Evolutionary conservation across 2,113 vertebrate genomes (phyloP).

Genomic region (Leucoraja erinaceus): DNA sequence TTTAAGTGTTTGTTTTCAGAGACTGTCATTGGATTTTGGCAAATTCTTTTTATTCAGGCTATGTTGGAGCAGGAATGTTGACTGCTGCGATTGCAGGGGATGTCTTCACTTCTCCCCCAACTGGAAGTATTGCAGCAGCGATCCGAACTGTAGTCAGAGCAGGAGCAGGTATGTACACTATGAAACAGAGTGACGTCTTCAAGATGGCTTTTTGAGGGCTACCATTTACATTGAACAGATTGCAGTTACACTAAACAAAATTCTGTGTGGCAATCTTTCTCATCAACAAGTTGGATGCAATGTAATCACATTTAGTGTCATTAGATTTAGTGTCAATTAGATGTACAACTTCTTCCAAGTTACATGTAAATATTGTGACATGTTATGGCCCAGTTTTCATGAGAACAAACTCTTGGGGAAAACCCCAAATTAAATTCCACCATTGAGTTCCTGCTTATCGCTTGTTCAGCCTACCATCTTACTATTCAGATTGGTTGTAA

Average conservation of each 20-base stretch:
- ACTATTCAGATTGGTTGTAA: not conserved
- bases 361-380: no score
- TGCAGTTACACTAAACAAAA: not conserved
- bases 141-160: slow-evolving; percentile 67
- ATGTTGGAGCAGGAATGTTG: slow-evolving; percentile 86
- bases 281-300: not conserved
- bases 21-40: not conserved
- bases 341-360: no score
- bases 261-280: not conserved
- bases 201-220: not conserved
- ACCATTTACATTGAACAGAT: not conserved
- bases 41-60: slow-evolving; percentile 57
- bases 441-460: no score
- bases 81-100: slow-evolving; percentile 79
- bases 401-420: no score
- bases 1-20: not conserved
- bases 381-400: no score
- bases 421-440: no score
- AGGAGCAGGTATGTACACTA: slow-evolving; percentile 60
- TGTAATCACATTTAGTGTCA: not conserved
- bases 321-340: no score
- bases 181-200: not conserved
- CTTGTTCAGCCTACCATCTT: no score
- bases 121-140: slow-evolving; percentile 79
- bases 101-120: slow-evolving; percentile 81